Conservation (phyloP, 2,888 invertebrate species). For the Mystacides longicornis region DNA sequence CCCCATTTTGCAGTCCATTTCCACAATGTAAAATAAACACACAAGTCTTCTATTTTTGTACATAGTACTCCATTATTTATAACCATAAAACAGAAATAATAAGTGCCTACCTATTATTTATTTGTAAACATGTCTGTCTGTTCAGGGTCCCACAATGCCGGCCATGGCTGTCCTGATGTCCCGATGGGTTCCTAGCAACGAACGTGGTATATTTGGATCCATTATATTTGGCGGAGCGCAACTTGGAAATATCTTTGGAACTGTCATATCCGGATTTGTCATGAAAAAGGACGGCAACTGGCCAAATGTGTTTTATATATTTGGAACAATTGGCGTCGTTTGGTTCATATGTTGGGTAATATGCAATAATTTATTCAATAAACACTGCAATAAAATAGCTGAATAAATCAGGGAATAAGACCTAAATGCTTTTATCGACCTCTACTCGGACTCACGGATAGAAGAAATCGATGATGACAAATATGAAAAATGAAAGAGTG, state of each 20-base stretch:
- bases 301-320: constrained; percentile 52
- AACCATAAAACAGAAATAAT: not conserved
- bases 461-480: too few relatives aligned
- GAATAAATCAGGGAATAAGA: too few relatives aligned
- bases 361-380: too few relatives aligned
- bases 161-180: constrained; percentile 54
- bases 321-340: constrained; percentile 45
- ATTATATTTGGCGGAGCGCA: constrained; percentile 54
- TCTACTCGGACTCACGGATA: too few relatives aligned
- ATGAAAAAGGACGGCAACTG: constrained; percentile 45
- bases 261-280: constrained; percentile 43
- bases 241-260: constrained; percentile 48
- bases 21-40: too few relatives aligned
- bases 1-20: too few relatives aligned
- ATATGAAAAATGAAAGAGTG: too few relatives aligned
- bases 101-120: not conserved
- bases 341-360: constrained; percentile 49
- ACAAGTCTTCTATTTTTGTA: not conserved
- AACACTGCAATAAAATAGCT: too few relatives aligned
- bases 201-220: constrained; percentile 50
- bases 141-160: constrained; percentile 51
- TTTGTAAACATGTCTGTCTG: not conserved
- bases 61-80: not conserved
- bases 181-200: constrained; percentile 52
- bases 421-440: too few relatives aligned